Base-by-base conservation (phyloP, 2,888 invertebrate genomes). In the Cheilosia variabilis region DNA sequence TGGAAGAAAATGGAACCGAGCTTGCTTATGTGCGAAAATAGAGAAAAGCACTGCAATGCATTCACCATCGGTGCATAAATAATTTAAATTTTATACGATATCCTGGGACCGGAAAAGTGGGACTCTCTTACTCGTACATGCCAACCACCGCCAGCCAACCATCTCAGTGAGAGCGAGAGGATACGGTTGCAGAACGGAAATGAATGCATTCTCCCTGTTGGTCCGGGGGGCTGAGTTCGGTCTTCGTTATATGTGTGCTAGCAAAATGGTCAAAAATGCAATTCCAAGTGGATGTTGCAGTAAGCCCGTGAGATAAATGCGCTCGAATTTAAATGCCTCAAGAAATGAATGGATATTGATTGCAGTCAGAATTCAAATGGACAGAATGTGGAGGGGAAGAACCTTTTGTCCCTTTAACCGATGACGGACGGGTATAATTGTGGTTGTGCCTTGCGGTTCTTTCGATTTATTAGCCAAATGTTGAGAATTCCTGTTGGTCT, bases 71-170 rank as follows among this genome's bases (percentile, higher is more conserved):
- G 80, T 84, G 84, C 75, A 84, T 84, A 80, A 84, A 80, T 84
- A 84, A 84, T 84, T 84, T 80, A 71, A 84, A 84, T 84, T 80
- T 84, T 80, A 80, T 76, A 71, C 75, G 84, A 80, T 75, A 84
- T 71, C 75, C 80, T 71, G 75, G 47, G 27, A 71, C 75, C 84
- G 80, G 80, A 66, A 71, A 73, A 66, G 60, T 80, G 75, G 75
- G 71, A 62, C 58, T 63, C 72, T 53, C 53, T 77, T 84, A 75
- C 72, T 53, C 53, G 72, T 84, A 75, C 84, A 65, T 53, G 50
- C 37, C 71, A 58, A 55, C 41, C 58, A 19, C 13, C 9, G 5
- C 7, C 63, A 4, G 5, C n/a, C 9, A 34, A 37, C 55, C 31
- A 69, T 57, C 5, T 2, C 53, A 68, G 41, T 7, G 31, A 45